Base-by-base conservation (phyloP, 2,113 vertebrate genomes). In the Junco hyemalis region DNA sequence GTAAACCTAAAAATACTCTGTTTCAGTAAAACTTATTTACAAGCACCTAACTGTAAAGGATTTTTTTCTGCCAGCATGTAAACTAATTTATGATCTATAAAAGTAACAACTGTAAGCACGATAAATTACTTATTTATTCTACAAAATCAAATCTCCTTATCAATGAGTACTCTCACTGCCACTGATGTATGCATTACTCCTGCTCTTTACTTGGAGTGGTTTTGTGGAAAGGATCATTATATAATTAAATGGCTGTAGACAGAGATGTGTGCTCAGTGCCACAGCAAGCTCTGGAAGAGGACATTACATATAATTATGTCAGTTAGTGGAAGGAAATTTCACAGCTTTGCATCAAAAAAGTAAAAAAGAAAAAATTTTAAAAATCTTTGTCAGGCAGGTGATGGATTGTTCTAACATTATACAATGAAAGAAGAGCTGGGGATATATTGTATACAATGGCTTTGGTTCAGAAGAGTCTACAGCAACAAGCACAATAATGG, bases 381-480 rank as follows among this genome's bases (percentile, higher is more conserved):
- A 85, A 71, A 5, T 60, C 88, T 85, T 94, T 95, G 38, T 92
- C 78, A 95, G 47, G 71, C 80, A 94, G 93, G 82, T 92, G 96
- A 98, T 96, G 95, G 96, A 97, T 97, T 93, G 82, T 59, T 92
- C 64, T 88, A 95, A 61, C 74, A 40, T 93, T 71, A 89, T 70
- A 96, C 53, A 97, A 88, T 77, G 93, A 96, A 92, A 94, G 92
- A 90, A 96, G 96, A 97, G 70, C 73, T 91, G 93, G 35, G 66
- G 80, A 71, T 84, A 48, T 26, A 36, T 44, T 91, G 83, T 95
- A 96, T 35, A 91, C 88, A 97, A 96, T 88, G 74, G 92, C 89
- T 86, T 81, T 61, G 79, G 64, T 92, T 97, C 96, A 97, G 95
- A 97, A 90, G 81, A 74, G 44, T 92, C 87, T 78, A 72, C 65